Percentiles rank a stretch among this genome's conserved stretches.
Evolutionary conservation across 2,888 invertebrate genomes (phyloP).

Genomic region (Agrotis clavis): DNA sequence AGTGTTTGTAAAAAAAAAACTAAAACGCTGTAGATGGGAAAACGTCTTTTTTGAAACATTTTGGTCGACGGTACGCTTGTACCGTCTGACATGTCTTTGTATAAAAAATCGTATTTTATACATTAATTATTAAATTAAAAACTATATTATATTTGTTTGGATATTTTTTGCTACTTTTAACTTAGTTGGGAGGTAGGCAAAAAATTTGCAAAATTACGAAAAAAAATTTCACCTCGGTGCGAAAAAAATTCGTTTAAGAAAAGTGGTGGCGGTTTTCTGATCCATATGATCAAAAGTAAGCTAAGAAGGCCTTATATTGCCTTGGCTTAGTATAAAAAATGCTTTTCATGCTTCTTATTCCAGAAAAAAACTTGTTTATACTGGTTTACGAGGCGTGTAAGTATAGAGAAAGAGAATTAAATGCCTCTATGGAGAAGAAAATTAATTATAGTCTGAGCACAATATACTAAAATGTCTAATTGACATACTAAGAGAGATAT

Average conservation of each 20-base stretch:
- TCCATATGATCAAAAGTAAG: background rate
- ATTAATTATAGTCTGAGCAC: background rate
- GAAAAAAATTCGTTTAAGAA: background rate
- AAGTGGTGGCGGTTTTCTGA: background rate
- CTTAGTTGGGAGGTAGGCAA: conserved; percentile 25
- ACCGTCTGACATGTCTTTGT: conserved; percentile 84
- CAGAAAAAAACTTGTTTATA: background rate
- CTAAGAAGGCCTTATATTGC: background rate
- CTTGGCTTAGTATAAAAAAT: conserved; percentile 3
- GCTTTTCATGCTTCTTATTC: background rate
- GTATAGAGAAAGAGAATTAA: background rate
- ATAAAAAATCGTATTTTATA: conserved; percentile 89
- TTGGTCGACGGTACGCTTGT: conserved; percentile 75
- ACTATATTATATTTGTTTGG: conserved; percentile 65
- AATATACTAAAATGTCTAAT: conserved; percentile 3
- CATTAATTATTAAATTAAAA: conserved; percentile 83
- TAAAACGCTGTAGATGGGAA: conserved; percentile 67
- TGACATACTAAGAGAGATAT: conserved; percentile 15
- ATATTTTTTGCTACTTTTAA: conserved; percentile 58
- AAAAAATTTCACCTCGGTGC: too few species aligned
- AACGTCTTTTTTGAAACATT: conserved; percentile 88
- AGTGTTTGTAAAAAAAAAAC: conserved; percentile 70
- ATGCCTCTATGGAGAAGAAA: background rate
- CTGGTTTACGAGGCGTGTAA: background rate
- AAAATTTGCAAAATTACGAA: background rate